These are phyloP conservation scores for Drosophila anceps DNA, from an alignment of 2,888 invertebrate genomes.

Conservation along the genomic window DNA sequence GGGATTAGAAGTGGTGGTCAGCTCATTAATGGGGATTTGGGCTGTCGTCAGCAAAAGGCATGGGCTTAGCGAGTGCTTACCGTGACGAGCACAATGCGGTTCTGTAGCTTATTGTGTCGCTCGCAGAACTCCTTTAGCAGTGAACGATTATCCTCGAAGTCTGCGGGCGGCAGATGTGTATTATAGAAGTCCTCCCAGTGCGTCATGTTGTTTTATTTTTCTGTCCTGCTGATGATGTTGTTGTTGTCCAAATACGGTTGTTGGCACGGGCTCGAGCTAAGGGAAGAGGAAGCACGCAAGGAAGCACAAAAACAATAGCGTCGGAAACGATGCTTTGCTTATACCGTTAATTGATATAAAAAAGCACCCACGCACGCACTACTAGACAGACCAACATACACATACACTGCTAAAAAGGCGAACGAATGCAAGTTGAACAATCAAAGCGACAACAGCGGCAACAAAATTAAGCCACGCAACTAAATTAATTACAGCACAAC, in stretches of 20 bases:
- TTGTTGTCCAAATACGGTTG: not conserved
- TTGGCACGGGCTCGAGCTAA: conserved; percentile 20
- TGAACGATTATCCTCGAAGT: conserved; percentile 91
- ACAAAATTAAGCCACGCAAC: conserved; percentile 50
- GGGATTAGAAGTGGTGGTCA: conserved; percentile 8
- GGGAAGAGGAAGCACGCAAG: conserved; percentile 51
- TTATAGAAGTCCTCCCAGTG: conserved; percentile 95
- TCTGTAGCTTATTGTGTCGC: conserved; percentile 89
- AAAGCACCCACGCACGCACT: conserved; percentile 25
- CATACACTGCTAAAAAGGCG: conserved; percentile 31
- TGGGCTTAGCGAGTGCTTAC: conserved; percentile 86
- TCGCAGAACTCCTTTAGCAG: conserved; percentile 91
- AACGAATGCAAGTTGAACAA: conserved; percentile 40
- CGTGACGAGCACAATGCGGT: conserved; percentile 92
- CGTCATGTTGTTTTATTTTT: conserved; percentile 73
- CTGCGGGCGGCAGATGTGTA: conserved; percentile 91
- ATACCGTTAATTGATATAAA: conserved; percentile 64
- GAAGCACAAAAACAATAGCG: conserved; percentile 68
- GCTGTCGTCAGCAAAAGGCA: not conserved
- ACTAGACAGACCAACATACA: conserved; percentile 7
- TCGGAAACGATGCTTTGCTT: conserved; percentile 65
- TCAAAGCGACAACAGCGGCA: conserved; percentile 43
- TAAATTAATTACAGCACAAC: conserved; percentile 55
- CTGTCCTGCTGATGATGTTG: conserved; percentile 21
- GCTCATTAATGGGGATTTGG: conserved; percentile 30